Conservation (phyloP, 2,797 vertebrate genomes). For the Synanceia verrucosa region DNA sequence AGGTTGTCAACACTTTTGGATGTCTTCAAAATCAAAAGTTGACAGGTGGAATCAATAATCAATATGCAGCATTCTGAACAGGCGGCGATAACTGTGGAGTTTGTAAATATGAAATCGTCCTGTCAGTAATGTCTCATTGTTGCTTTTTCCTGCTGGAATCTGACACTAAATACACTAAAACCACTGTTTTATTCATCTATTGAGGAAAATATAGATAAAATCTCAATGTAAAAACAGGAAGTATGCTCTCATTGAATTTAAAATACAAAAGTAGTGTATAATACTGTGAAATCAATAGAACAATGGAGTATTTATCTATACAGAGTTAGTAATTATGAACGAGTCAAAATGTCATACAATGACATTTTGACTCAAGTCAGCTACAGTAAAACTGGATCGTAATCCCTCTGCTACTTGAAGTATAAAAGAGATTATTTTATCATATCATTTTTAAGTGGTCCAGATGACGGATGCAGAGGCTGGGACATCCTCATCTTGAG, state of each 20-base stretch:
- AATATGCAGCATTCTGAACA: slow-evolving; percentile 38
- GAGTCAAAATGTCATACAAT: too few relatives aligned
- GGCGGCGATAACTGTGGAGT: background rate
- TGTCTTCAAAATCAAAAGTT: slow-evolving; percentile 41
- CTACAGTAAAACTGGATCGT: too few relatives aligned
- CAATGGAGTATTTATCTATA: background rate
- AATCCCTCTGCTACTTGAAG: too few relatives aligned
- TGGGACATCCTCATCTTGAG: too few relatives aligned
- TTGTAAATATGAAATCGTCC: background rate
- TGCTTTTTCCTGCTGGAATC: background rate
- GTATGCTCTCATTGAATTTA: background rate
- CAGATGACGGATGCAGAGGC: too few relatives aligned
- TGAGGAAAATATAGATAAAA: background rate
- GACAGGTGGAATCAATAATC: slow-evolving; percentile 66
- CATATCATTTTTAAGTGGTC: too few relatives aligned
- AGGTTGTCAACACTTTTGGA: slow-evolving; percentile 16
- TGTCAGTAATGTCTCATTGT: slow-evolving; percentile 12
- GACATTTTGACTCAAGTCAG: too few relatives aligned
- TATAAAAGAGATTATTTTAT: too few relatives aligned
- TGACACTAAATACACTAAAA: background rate
- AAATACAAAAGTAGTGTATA: background rate
- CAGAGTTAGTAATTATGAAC: too few relatives aligned
- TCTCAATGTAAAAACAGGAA: background rate
- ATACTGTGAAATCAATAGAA: background rate
- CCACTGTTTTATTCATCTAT: slow-evolving; percentile 3